Evolutionary conservation across 2,797 vertebrate genomes (phyloP).

Genomic region (Pygocentrus nattereri): DNA sequence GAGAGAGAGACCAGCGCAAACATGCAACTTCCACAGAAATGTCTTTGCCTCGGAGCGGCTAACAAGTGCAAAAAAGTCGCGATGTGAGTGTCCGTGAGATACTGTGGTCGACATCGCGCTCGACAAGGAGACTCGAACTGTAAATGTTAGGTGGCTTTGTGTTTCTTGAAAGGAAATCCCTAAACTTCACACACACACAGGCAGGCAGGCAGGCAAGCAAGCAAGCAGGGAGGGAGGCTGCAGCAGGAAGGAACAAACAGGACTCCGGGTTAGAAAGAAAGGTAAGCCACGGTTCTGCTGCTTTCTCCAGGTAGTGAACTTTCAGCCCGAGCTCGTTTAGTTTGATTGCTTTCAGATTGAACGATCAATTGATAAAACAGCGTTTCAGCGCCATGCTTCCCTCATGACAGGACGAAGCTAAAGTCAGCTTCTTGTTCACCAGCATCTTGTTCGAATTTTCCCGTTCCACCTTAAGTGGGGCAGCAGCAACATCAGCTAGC

Average conservation of each 20-base stretch:
- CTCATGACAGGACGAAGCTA: neutral
- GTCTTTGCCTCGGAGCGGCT: neutral
- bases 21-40: neutral
- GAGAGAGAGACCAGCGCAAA: neutral
- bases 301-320: neutral
- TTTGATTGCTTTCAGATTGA: no score
- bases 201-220: neutral
- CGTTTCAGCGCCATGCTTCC: neutral
- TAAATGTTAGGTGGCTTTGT: neutral
- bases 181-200: slow-evolving; percentile 39
- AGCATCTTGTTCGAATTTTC: no score
- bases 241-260: neutral
- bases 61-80: neutral
- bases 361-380: no score
- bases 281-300: neutral
- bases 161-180: slow-evolving; percentile 22
- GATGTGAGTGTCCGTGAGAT: neutral
- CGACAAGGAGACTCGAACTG: neutral
- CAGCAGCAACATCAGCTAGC: no score
- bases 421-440: no score
- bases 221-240: neutral
- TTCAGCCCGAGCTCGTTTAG: no score
- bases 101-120: neutral
- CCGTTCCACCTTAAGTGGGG: no score
- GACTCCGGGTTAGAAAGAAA: slow-evolving; percentile 34